phyloP scores from a whole-genome alignment of 1,140 invertebrate genomes.

The Teleopsis dalmanni region DNA sequence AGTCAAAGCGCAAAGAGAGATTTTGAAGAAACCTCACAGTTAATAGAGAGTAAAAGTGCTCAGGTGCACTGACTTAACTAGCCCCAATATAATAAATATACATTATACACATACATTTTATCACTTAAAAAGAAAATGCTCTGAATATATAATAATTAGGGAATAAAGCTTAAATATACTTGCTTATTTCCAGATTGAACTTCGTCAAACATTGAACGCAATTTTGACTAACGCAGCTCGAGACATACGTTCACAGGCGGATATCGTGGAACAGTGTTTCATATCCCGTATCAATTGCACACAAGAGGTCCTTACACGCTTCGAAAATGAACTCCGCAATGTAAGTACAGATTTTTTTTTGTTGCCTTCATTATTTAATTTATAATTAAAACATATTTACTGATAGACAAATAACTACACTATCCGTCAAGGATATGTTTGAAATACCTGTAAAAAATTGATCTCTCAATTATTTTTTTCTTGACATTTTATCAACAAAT shows the following conservation, averaged over 20 bases:
- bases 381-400: too few relatives aligned
- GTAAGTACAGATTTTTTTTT: slow-evolving; percentile 33
- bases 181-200: slow-evolving; percentile 33
- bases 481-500: too few relatives aligned
- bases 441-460: too few relatives aligned
- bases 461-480: too few relatives aligned
- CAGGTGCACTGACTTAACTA: too few relatives aligned
- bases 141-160: neutral
- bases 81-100: too few relatives aligned
- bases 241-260: slow-evolving; percentile 65
- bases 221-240: slow-evolving; percentile 57
- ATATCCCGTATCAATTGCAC: slow-evolving; percentile 58
- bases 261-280: slow-evolving; percentile 60
- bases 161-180: neutral
- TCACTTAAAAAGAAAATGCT: neutral
- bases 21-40: too few relatives aligned
- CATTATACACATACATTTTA: neutral
- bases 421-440: too few relatives aligned
- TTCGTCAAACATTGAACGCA: slow-evolving; percentile 55
- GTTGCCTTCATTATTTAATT: neutral
- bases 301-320: slow-evolving; percentile 55
- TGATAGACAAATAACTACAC: neutral
- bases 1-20: too few relatives aligned
- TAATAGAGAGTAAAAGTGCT: too few relatives aligned
- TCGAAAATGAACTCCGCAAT: slow-evolving; percentile 59